Conservation (phyloP, 1,140 invertebrate species). For the Drosophila serrata region DNA sequence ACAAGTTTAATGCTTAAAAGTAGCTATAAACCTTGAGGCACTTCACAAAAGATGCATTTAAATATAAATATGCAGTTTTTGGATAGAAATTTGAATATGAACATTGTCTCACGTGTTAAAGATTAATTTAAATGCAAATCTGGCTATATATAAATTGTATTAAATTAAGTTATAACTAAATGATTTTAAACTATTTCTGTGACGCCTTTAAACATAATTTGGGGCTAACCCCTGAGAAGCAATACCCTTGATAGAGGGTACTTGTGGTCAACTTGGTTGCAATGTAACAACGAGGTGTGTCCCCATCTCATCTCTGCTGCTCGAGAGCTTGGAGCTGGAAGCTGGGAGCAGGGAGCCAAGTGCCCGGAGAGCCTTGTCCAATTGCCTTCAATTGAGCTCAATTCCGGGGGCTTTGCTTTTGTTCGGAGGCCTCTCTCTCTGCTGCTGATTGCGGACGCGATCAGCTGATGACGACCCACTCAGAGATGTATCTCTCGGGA, state of each 20-base stretch:
- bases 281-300: conserved; percentile 10
- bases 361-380: conserved; percentile 33
- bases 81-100: not conserved
- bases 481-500: not conserved
- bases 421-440: too few relatives aligned
- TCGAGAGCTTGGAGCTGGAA: too few relatives aligned
- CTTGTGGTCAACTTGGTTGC: conserved; percentile 8
- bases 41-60: not conserved
- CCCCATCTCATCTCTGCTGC: conserved; percentile 4
- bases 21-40: not conserved
- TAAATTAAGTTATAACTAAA: too few relatives aligned
- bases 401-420: conserved; percentile 66
- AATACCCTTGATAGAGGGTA: conserved; percentile 29
- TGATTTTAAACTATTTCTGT: not conserved
- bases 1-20: not conserved
- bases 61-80: not conserved
- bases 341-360: not conserved
- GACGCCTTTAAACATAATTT: not conserved
- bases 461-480: conserved; percentile 57
- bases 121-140: conserved; percentile 4
- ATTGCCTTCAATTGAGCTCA: conserved; percentile 80
- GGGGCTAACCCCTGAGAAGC: not conserved
- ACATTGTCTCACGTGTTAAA: not conserved
- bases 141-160: not conserved
- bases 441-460: conserved; percentile 62